Conservation (phyloP, 2,113 vertebrate species). For the Psophia crepitans region DNA sequence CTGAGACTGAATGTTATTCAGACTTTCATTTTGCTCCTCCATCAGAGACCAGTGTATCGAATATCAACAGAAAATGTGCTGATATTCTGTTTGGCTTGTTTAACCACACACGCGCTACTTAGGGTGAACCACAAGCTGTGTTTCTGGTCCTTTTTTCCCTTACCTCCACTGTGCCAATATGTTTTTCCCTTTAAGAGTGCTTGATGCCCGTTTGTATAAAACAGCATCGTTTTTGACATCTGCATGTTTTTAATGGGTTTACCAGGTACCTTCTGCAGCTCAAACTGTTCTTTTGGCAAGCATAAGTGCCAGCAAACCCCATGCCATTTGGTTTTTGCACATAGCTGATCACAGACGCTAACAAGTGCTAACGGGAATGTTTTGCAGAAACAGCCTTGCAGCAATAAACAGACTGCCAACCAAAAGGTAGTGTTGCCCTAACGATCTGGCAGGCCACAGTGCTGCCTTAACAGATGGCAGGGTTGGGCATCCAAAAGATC, state of each 20-base stretch:
- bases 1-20: neutral
- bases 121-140: neutral
- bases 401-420: conserved; percentile 23
- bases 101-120: neutral
- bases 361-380: conserved; percentile 19
- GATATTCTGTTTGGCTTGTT: neutral
- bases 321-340: conserved; percentile 16
- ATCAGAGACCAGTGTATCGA: neutral
- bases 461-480: conserved; percentile 36
- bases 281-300: conserved; percentile 57
- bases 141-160: neutral
- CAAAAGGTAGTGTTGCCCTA: neutral
- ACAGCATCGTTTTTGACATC: neutral
- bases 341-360: conserved; percentile 32
- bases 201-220: neutral
- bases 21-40: neutral
- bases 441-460: neutral
- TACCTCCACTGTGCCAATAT: neutral
- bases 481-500: conserved; percentile 41
- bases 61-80: neutral
- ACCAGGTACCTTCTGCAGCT: conserved; percentile 44
- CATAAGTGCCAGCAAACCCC: neutral
- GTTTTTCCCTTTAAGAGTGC: neutral
- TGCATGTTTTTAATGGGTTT: conserved; percentile 34
- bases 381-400: neutral